phyloP scores from a whole-genome alignment of 2,797 vertebrate species.

The Sebastes diaconus region DNA sequence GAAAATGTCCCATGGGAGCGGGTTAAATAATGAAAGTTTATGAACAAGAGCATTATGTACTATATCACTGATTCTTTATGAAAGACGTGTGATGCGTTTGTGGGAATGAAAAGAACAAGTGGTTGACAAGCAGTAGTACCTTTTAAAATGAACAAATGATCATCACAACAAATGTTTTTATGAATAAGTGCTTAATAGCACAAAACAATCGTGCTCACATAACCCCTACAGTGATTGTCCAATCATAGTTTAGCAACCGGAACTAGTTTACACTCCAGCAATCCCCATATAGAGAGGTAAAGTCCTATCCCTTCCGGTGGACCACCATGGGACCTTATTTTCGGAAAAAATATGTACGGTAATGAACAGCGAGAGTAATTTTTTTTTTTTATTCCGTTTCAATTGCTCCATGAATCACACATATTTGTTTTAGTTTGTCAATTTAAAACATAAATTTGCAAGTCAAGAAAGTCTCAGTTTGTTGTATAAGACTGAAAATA shows the following conservation, averaged over 20 bases:
- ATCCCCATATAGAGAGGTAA: no score
- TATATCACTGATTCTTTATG: constrained; percentile 36
- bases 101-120: constrained; percentile 11
- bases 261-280: no score
- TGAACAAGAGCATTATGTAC: constrained; percentile 46
- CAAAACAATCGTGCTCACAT: background rate
- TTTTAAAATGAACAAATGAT: constrained; percentile 36
- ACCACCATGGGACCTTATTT: no score
- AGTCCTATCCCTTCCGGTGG: no score
- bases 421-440: no score
- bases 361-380: no score
- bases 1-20: constrained; percentile 46
- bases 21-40: constrained; percentile 64
- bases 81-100: constrained; percentile 4
- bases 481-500: no score
- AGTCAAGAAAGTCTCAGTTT: no score
- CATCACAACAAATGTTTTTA: background rate
- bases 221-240: background rate
- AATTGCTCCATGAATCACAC: no score
- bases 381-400: no score
- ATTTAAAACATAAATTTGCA: no score
- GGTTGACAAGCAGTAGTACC: background rate
- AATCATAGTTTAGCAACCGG: background rate
- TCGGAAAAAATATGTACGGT: no score
- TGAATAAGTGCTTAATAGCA: background rate